Evolutionary conservation across 2,797 vertebrate genomes (phyloP).

Genomic region (Pangasius mekongensis): DNA sequence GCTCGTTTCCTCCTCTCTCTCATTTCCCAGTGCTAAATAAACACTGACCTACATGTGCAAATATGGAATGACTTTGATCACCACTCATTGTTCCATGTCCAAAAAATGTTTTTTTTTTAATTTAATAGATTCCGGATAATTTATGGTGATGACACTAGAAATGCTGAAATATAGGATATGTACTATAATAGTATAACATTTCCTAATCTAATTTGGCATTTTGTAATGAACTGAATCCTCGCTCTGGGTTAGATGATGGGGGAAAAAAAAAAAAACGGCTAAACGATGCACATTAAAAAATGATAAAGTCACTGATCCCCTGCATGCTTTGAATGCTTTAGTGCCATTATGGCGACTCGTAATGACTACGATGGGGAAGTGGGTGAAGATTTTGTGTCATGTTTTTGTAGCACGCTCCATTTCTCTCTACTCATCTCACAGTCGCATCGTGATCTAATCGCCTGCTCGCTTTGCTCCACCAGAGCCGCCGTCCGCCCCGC

Average conservation of each 20-base stretch:
- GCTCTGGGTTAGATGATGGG: background rate
- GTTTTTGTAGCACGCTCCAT: background rate
- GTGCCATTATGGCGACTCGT: background rate
- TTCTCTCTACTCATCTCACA: background rate
- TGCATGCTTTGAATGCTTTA: background rate
- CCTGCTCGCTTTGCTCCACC: constrained; percentile 34
- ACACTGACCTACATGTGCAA: constrained; percentile 29
- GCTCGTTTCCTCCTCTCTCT: constrained; percentile 32
- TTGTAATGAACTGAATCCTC: background rate
- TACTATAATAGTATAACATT: background rate
- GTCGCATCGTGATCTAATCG: background rate
- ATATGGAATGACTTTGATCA: constrained; percentile 35
- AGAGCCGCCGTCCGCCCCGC: constrained; percentile 94
- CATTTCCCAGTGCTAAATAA: constrained; percentile 37
- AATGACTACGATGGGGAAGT: background rate
- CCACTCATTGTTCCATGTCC: background rate
- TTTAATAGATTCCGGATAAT: background rate
- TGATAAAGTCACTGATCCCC: background rate
- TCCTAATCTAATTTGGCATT: background rate
- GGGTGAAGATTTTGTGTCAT: constrained; percentile 1
- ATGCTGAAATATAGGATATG: background rate
- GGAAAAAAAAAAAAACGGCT: background rate
- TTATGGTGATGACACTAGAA: background rate
- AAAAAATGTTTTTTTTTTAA: background rate
- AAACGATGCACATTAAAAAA: background rate